Conservation (phyloP, 2,113 vertebrate species). For the Nettapus auritus region DNA sequence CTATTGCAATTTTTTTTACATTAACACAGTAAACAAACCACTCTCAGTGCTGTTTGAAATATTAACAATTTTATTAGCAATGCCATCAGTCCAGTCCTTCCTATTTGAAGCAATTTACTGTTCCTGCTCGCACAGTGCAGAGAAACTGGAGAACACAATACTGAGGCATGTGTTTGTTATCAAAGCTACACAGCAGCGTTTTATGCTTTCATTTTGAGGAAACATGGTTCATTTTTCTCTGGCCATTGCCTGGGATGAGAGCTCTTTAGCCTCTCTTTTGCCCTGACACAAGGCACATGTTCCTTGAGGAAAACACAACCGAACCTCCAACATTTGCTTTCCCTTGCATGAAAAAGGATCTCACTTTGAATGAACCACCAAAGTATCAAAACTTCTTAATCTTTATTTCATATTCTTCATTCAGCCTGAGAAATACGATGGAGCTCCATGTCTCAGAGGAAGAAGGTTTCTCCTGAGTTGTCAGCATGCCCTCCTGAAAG, state of each 20-base stretch:
- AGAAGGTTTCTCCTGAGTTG: background rate
- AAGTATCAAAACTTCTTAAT: background rate
- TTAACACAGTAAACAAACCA: background rate
- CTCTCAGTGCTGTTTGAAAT: background rate
- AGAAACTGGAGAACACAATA: background rate
- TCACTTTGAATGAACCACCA: background rate
- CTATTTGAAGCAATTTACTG: background rate
- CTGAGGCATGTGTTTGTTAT: accelerated
- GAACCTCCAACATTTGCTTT: background rate
- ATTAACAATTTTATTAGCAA: background rate
- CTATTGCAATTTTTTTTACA: background rate
- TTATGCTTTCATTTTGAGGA: background rate
- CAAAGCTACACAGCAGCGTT: background rate
- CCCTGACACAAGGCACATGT: background rate
- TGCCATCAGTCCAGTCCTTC: background rate
- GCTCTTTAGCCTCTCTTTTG: background rate
- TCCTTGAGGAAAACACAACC: accelerated
- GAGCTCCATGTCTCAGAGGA: background rate
- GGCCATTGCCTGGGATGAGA: background rate
- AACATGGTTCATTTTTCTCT: background rate
- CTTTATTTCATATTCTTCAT: background rate
- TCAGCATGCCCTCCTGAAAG: background rate
- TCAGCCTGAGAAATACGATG: background rate
- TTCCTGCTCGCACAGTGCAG: background rate
- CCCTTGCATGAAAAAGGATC: background rate